Conservation (phyloP, 2,797 vertebrate genomes). For the Ptychobarbus kaznakovi region DNA sequence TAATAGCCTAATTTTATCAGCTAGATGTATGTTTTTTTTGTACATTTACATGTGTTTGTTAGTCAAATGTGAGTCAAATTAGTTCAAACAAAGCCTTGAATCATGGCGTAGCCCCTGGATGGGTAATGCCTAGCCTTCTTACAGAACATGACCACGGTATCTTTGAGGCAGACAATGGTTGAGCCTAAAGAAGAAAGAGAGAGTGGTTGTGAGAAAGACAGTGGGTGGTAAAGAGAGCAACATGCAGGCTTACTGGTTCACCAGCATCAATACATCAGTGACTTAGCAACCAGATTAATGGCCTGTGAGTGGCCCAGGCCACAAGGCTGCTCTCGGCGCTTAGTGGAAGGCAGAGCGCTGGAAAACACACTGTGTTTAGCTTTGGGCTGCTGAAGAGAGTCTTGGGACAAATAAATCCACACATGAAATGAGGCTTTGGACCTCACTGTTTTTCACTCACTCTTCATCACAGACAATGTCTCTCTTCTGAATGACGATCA, state of each 20-base stretch:
- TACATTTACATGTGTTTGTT: slow-evolving; percentile 61
- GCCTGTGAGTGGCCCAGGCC: slow-evolving; percentile 75
- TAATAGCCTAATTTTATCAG: slow-evolving; percentile 56
- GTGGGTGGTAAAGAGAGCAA: slow-evolving; percentile 65
- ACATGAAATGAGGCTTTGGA: slow-evolving; percentile 67
- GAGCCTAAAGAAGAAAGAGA: neutral
- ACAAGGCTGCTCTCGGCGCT: slow-evolving; percentile 73
- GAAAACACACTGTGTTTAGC: slow-evolving; percentile 69
- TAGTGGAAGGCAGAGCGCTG: slow-evolving; percentile 67
- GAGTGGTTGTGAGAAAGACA: slow-evolving; percentile 28
- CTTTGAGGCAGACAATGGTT: neutral
- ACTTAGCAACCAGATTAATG: slow-evolving; percentile 81
- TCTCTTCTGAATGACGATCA: slow-evolving; percentile 51
- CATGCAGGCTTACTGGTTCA: slow-evolving; percentile 74
- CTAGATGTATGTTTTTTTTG: slow-evolving; percentile 51
- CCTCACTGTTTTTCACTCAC: slow-evolving; percentile 62
- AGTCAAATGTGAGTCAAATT: slow-evolving; percentile 69
- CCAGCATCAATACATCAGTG: slow-evolving; percentile 80
- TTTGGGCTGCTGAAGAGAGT: slow-evolving; percentile 71
- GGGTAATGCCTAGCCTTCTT: slow-evolving; percentile 49
- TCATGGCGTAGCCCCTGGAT: slow-evolving; percentile 22
- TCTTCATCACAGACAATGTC: slow-evolving; percentile 58
- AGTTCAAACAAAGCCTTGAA: slow-evolving; percentile 31
- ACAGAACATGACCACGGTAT: slow-evolving; percentile 57
- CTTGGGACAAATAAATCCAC: slow-evolving; percentile 73